Conservation (phyloP, 2,797 vertebrate species). For the Megalops cyprinoides region DNA sequence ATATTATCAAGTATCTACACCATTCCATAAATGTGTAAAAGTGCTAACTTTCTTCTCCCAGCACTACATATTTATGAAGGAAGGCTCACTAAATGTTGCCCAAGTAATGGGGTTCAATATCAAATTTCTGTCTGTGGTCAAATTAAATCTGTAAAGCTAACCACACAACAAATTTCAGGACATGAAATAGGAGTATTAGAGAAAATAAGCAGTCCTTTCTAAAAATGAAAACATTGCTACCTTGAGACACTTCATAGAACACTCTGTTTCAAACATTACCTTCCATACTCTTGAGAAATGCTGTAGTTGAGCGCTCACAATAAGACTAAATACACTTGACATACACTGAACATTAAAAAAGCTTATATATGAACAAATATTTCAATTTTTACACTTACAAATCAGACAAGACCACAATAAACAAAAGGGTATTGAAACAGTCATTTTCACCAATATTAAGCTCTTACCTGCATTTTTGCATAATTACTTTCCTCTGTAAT, state of each 20-base stretch:
- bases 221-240: constrained; percentile 21
- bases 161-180: neutral
- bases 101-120: neutral
- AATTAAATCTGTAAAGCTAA: neutral
- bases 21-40: neutral
- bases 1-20: neutral
- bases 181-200: no score
- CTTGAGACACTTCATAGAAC: neutral
- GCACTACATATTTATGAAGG: neutral
- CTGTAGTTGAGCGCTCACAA: constrained; percentile 9
- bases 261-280: neutral
- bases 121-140: neutral
- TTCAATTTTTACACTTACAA: neutral
- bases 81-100: neutral
- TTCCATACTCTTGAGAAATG: neutral
- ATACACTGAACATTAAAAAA: constrained; percentile 13
- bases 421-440: constrained; percentile 6
- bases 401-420: neutral
- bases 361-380: neutral
- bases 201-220: neutral
- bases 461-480: neutral
- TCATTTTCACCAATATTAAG: neutral
- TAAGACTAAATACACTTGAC: constrained; percentile 6
- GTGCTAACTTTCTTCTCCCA: neutral
- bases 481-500: neutral